A percentile compares a stretch with the other conserved stretches of the same genome.
These are phyloP conservation scores for Atta texana DNA, from an alignment of 1,140 invertebrate species.

Conservation along the genomic window DNA sequence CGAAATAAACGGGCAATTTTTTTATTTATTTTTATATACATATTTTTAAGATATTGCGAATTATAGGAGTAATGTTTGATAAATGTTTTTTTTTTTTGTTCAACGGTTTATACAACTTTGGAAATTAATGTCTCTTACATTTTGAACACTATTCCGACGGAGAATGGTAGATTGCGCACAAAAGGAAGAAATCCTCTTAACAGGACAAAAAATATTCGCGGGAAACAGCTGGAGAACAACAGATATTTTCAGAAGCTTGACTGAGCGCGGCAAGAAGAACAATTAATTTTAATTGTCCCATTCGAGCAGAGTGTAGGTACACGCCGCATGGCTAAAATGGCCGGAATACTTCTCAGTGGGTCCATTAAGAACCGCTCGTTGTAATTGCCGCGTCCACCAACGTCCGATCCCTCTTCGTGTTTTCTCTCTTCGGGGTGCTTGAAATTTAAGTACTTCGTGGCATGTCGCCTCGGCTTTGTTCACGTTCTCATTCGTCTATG, in stretches of 20 bases:
- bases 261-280: conserved; percentile 70
- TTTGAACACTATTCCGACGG: background rate
- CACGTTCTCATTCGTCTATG: conserved; percentile 66
- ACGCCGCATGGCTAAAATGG: conserved; percentile 78
- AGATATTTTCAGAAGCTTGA: conserved; percentile 70
- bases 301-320: conserved; percentile 73
- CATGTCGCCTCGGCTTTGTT: conserved; percentile 71
- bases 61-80: background rate
- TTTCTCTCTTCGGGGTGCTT: conserved; percentile 71
- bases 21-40: background rate
- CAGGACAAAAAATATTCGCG: conserved; percentile 49
- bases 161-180: background rate
- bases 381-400: conserved; percentile 75
- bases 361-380: conserved; percentile 79
- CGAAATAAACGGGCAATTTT: background rate
- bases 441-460: conserved; percentile 77
- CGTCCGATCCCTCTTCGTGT: conserved; percentile 70
- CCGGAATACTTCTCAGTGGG: conserved; percentile 79
- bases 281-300: conserved; percentile 84
- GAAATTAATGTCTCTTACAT: background rate
- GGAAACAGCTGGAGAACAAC: conserved; percentile 67
- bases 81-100: background rate
- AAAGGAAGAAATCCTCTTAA: background rate
- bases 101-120: background rate
- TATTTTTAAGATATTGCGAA: conserved; percentile 3